These are phyloP conservation scores for Peromyscus attwateri DNA, from an alignment of 2,797 vertebrate genomes.

Conservation along the genomic window DNA sequence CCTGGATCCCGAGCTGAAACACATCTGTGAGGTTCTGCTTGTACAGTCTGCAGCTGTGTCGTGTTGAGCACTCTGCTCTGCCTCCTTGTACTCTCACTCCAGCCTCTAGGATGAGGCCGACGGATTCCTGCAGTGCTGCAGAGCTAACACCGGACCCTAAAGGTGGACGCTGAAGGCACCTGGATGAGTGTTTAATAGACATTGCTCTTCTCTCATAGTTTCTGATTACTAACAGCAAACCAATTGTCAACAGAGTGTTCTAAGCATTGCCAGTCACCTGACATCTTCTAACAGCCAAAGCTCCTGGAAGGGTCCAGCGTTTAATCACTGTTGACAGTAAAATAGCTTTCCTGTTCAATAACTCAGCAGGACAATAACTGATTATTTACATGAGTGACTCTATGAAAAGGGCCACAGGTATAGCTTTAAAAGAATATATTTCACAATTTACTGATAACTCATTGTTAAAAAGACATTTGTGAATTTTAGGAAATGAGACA, in stretches of 20 bases:
- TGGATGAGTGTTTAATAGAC: not conserved
- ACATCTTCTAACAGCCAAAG: not conserved
- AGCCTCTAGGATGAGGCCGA: not conserved
- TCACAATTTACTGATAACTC: not conserved
- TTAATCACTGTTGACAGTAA: not conserved
- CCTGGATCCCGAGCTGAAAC: not conserved
- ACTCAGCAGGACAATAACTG: not conserved
- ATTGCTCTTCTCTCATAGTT: not conserved
- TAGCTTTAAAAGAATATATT: not conserved
- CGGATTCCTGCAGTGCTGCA: too few relatives aligned
- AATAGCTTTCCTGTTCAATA: constrained; percentile 15
- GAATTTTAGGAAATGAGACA: constrained; percentile 38
- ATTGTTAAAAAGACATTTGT: not conserved
- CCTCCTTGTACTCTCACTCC: not conserved
- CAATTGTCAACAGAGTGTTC: not conserved
- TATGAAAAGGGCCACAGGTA: not conserved
- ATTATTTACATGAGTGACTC: not conserved
- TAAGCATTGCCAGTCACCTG: not conserved
- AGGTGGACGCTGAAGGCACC: not conserved
- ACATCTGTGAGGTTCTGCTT: not conserved
- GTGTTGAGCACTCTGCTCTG: not conserved
- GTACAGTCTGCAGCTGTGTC: not conserved
- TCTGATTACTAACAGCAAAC: not conserved
- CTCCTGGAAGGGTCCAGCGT: not conserved
- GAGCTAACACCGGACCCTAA: not conserved